Percentiles rank a stretch among this genome's conserved stretches.
phyloP scores from a whole-genome alignment of 2,113 vertebrate genomes.

The Myodes glareolus region DNA sequence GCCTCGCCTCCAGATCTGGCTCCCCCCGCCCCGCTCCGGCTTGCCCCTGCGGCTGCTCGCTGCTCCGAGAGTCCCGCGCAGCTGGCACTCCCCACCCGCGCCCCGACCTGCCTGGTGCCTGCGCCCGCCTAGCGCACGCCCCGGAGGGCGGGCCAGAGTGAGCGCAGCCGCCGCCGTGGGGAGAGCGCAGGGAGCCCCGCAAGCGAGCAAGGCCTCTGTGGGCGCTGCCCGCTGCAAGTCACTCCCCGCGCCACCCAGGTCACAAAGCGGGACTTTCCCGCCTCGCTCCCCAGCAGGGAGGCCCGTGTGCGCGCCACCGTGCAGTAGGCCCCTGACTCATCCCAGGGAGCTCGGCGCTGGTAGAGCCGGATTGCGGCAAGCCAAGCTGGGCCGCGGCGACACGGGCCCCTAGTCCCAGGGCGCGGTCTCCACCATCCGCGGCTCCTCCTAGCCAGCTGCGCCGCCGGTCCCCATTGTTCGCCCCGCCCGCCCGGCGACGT shows the following conservation, averaged over 20 bases:
- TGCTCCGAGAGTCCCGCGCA: fast-evolving
- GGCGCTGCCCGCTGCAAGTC: slow-evolving; percentile 45
- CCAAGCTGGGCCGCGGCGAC: background rate
- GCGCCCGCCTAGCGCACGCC: slow-evolving; percentile 67
- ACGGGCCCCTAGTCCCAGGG: slow-evolving; percentile 16
- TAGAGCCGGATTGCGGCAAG: background rate
- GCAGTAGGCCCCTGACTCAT: background rate
- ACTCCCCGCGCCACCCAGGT: background rate
- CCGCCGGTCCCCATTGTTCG: slow-evolving; percentile 64
- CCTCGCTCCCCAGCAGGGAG: background rate
- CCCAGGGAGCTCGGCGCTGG: background rate
- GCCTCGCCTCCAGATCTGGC: background rate
- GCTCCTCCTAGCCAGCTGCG: slow-evolving; percentile 44
- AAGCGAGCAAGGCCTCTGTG: slow-evolving; percentile 62
- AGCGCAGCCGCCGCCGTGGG: slow-evolving; percentile 39
- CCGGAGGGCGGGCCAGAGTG: slow-evolving; percentile 66
- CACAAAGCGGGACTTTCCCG: background rate
- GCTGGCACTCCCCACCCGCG: background rate
- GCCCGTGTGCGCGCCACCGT: background rate
- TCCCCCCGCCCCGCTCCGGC: background rate
- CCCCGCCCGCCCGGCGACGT: slow-evolving; percentile 42
- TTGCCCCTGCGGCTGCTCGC: background rate
- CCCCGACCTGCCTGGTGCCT: slow-evolving; percentile 13
- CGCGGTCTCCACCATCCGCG: slow-evolving; percentile 50
- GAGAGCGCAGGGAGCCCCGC: slow-evolving; percentile 16